Base-by-base conservation (phyloP, 2,113 vertebrate genomes). In the Sterna hirundo region DNA sequence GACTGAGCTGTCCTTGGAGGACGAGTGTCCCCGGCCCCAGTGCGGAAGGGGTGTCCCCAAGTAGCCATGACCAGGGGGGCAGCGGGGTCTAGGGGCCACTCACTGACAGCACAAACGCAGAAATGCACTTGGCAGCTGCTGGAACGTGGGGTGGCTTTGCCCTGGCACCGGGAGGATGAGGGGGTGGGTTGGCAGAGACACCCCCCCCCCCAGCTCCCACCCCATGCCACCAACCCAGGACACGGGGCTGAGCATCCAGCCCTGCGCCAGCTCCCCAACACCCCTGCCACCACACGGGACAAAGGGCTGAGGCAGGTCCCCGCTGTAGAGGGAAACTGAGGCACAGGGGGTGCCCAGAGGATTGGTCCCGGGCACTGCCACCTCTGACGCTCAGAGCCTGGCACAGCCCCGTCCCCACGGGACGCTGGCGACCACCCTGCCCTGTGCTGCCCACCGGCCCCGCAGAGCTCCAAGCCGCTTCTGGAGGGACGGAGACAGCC, bases 11-110 rank as follows among this genome's bases (percentile, higher is more conserved):
- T 47, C 27, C 42, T 38, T 46, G 61, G 32, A 52, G 83, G 52
- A 27, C n/a, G 38, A 47, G 38, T 16, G 49, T n/a, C 76, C 68
- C 51, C 0, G 0, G 4, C 5, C n/a, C 29, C 44, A 15, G 27
- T 1, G 44, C 5, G 1, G 47, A 21, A 86, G 38, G 38, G 26
- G 8, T 36, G 46, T 62, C 55, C 69, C 27, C 2, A 0, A 9
- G 29, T 8, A 40, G 44, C 42, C 5, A 8, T 44, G 74, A 47
- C 30, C 4, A 0, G 8, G 21, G 40, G 11, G 18, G 5, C 36
- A 60, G 61, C 0, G 0, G 42, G 70, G 38, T 22, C 0, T 1
- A 10, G 47, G 38, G 15, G 3, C 10, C 58, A 38, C n/a, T 78
- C 4, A 0, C 29, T 34, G 27, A 20, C 65, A 55, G 65, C 65